Evolutionary conservation across 2,888 invertebrate genomes (phyloP).

Genomic region (Phengaris alcon): DNA sequence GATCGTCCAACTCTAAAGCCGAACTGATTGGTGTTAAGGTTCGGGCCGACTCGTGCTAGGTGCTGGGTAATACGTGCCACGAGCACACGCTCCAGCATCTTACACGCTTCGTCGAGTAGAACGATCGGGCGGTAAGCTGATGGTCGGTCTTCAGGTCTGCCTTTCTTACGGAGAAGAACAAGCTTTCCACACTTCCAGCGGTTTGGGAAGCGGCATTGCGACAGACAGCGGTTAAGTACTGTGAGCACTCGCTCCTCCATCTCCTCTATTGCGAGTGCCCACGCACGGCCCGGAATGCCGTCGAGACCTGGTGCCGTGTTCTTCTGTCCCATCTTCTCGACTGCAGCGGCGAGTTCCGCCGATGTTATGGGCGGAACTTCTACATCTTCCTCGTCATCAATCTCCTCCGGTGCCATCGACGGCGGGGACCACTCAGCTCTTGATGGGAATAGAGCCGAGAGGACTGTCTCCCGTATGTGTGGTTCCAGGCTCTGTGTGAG

Average conservation of each 20-base stretch:
- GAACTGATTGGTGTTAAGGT: neutral
- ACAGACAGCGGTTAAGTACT: constrained; percentile 11
- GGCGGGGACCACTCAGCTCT: neutral
- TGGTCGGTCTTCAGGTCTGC: neutral
- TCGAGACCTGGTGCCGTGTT: constrained; percentile 31
- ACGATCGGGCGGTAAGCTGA: neutral
- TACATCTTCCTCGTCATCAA: neutral
- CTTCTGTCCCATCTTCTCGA: neutral
- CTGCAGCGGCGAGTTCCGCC: neutral
- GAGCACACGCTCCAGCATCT: constrained; percentile 10
- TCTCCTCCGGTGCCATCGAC: neutral
- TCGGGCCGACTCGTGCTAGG: neutral
- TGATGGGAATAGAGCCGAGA: constrained; percentile 13
- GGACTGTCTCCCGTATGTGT: neutral
- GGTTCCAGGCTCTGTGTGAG: constrained; percentile 28
- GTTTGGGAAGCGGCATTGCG: constrained; percentile 1
- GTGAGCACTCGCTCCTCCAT: neutral
- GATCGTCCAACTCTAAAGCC: neutral
- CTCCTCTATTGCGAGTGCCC: constrained; percentile 3
- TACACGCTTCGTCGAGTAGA: neutral
- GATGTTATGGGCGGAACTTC: neutral
- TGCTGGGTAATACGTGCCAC: neutral
- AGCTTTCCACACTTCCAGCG: constrained; percentile 23
- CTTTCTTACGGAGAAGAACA: neutral
- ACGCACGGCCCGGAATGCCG: constrained; percentile 6